Evolutionary conservation across 2,888 invertebrate species (phyloP).

Genomic region (Zaprionus obscuricornis): DNA sequence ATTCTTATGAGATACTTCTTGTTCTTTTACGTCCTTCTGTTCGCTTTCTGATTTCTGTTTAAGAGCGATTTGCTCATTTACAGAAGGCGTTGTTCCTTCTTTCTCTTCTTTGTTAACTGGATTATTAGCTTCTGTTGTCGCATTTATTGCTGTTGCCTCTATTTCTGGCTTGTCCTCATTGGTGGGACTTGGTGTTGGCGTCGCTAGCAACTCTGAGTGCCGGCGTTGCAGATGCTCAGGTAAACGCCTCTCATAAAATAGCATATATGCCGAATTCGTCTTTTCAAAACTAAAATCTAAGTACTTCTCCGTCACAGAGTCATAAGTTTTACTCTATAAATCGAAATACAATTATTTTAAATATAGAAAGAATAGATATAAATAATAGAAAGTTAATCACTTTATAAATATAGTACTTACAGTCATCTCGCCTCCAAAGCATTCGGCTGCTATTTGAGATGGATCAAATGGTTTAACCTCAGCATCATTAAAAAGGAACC

Average conservation of each 20-base stretch:
- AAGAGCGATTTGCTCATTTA: neutral
- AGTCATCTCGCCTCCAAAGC: conserved; percentile 99
- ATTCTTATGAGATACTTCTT: neutral
- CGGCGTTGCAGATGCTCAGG: conserved; percentile 82
- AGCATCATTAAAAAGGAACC: conserved; percentile 96
- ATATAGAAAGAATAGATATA: neutral
- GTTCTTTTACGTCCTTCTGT: no score
- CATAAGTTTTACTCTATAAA: conserved; percentile 95
- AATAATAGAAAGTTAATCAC: no score
- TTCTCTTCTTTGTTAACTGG: neutral
- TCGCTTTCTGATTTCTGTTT: no score
- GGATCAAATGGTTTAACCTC: conserved; percentile 98
- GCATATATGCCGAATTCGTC: conserved; percentile 98
- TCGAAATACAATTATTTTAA: neutral
- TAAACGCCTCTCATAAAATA: conserved; percentile 94
- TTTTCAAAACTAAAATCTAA: conserved; percentile 99
- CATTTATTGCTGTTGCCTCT: neutral
- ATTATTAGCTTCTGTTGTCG: conserved; percentile 1
- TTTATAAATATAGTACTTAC: conserved; percentile 83
- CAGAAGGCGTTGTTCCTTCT: no score
- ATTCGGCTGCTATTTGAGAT: conserved; percentile 96
- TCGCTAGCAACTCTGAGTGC: conserved; percentile 79
- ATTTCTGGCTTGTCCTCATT: conserved; percentile 57
- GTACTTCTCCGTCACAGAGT: conserved; percentile 97
- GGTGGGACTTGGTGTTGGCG: conserved; percentile 67